These are phyloP conservation scores for Drosophila prostipennis DNA, from an alignment of 2,888 invertebrate species.

Conservation along the genomic window DNA sequence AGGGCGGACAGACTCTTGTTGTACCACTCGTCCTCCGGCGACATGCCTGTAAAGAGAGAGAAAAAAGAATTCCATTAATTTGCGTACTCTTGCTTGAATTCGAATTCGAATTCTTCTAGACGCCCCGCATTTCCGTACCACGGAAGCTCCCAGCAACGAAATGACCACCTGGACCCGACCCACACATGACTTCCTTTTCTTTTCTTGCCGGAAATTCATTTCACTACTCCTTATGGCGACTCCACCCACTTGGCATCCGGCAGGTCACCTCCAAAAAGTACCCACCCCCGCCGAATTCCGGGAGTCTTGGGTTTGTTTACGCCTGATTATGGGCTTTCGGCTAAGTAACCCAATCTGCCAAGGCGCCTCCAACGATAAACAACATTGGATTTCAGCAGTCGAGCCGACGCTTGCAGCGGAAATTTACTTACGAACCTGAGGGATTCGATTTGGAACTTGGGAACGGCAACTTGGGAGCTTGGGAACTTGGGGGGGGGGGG, in stretches of 20 bases:
- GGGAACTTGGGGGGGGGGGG: no score
- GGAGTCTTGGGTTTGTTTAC: slow-evolving; percentile 6
- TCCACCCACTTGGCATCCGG: slow-evolving; percentile 14
- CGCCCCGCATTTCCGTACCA: slow-evolving; percentile 54
- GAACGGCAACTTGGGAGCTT: no score
- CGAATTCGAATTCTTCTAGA: slow-evolving; percentile 1
- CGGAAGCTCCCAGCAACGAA: slow-evolving; percentile 44
- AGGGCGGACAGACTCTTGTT: slow-evolving; percentile 98
- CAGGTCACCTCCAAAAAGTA: not conserved
- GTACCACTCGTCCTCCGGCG: slow-evolving; percentile 98
- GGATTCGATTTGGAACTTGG: slow-evolving; percentile 3
- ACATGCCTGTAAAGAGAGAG: slow-evolving; percentile 89
- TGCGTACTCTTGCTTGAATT: no score
- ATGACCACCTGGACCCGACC: not conserved
- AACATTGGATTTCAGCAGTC: slow-evolving; percentile 13
- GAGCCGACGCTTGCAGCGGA: slow-evolving; percentile 15
- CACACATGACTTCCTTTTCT: not conserved
- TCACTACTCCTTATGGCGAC: slow-evolving; percentile 9
- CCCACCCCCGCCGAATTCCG: no score
- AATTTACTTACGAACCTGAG: slow-evolving; percentile 16
- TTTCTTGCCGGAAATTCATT: slow-evolving; percentile 26
- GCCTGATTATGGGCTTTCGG: slow-evolving; percentile 5
- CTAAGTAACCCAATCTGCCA: slow-evolving; percentile 1
- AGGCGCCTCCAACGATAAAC: slow-evolving; percentile 22
- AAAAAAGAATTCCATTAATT: not conserved